A percentile compares a stretch with the other conserved stretches of the same genome.
These are phyloP conservation scores for Tachycineta bicolor DNA, from an alignment of 2,113 vertebrate genomes.

Conservation along the genomic window DNA sequence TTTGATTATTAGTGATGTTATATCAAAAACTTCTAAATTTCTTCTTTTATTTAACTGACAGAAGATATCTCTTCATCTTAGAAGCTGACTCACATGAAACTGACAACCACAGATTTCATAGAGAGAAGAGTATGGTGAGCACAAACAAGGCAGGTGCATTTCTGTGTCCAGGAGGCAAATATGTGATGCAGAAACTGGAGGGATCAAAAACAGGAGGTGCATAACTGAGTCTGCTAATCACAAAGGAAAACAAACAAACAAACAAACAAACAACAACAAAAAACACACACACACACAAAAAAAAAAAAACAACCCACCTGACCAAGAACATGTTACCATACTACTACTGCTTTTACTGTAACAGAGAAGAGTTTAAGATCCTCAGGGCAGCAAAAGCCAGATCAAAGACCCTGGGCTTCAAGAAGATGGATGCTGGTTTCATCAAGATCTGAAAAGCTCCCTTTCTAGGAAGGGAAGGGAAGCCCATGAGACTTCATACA, in stretches of 20 bases:
- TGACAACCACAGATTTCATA: not conserved
- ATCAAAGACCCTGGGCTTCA: not conserved
- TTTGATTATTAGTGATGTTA: not conserved
- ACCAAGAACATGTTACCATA: not conserved
- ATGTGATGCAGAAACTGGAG: not conserved
- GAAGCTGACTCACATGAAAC: not conserved
- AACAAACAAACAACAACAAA: too few species aligned
- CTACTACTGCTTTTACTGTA: not conserved
- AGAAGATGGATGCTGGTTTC: not conserved
- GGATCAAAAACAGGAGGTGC: not conserved
- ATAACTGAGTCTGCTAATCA: not conserved
- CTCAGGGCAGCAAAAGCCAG: not conserved
- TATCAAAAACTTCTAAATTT: not conserved
- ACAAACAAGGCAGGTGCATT: not conserved
- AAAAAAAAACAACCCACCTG: not conserved
- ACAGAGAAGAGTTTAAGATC: not conserved
- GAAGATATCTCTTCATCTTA: not conserved
- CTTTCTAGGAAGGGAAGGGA: not conserved
- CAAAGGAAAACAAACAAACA: not conserved
- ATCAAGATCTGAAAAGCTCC: not conserved
- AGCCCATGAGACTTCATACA: not conserved
- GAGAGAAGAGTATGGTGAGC: not conserved
- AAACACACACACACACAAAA: too few species aligned
- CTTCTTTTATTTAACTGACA: not conserved
- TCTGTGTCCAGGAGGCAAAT: not conserved